Conservation (phyloP, 2,888 invertebrate species). For the Tridacna gigas region DNA sequence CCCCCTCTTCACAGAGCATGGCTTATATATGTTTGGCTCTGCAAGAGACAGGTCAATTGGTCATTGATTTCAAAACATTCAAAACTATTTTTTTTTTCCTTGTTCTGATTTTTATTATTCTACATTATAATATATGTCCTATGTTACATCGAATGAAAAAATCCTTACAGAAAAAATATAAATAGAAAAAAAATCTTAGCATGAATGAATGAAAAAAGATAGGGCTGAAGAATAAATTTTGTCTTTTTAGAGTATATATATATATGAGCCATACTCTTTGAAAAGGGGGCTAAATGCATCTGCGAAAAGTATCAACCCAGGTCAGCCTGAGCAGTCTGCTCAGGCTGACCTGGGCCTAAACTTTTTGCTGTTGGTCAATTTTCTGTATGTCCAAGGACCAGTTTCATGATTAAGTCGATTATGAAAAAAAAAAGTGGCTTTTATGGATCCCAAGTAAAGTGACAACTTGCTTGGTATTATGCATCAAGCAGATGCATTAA, state of each 20-base stretch:
- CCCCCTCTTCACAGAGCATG: too few relatives aligned
- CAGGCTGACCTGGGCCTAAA: background rate
- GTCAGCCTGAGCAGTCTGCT: background rate
- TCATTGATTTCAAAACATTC: too few relatives aligned
- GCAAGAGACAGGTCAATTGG: too few relatives aligned
- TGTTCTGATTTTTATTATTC: constrained; percentile 14
- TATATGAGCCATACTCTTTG: background rate
- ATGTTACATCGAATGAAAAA: constrained; percentile 10
- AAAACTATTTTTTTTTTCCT: background rate
- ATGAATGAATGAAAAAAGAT: background rate
- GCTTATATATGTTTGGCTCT: too few relatives aligned
- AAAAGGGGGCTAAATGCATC: background rate
- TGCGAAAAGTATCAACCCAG: background rate
- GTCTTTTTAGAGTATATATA: background rate
- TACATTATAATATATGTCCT: constrained; percentile 26
- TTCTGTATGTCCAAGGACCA: too few relatives aligned
- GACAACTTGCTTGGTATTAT: too few relatives aligned
- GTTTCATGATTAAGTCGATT: too few relatives aligned
- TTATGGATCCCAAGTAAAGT: too few relatives aligned
- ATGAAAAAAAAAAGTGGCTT: too few relatives aligned
- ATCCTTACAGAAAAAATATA: constrained; percentile 8
- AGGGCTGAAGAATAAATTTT: too few relatives aligned
- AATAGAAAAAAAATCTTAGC: constrained; percentile 16
- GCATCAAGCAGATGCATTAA: too few relatives aligned
- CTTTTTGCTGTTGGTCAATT: too few relatives aligned